These are phyloP conservation scores for Gymnothorax reevesii DNA, from an alignment of 2,797 vertebrate genomes.

Conservation along the genomic window DNA sequence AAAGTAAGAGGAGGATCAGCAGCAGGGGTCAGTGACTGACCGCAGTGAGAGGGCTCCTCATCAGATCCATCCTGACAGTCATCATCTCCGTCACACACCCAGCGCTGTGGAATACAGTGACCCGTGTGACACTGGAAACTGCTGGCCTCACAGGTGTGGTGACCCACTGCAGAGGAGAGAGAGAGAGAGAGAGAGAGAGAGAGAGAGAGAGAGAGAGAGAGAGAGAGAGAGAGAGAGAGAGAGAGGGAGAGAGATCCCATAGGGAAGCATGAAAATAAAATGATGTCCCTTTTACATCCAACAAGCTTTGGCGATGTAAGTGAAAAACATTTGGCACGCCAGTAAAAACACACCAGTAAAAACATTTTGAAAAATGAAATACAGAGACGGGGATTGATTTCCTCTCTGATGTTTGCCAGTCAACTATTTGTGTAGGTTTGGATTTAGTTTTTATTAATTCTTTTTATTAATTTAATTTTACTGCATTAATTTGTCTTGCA, in stretches of 20 bases:
- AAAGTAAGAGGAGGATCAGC: not conserved
- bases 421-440: too few species aligned
- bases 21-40: constrained; percentile 56
- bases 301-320: too few species aligned
- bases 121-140: constrained; percentile 95
- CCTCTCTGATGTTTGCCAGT: too few species aligned
- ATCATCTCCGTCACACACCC: constrained; percentile 91
- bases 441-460: too few species aligned
- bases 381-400: too few species aligned
- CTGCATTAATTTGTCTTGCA: too few species aligned
- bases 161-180: constrained; percentile 73
- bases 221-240: not conserved
- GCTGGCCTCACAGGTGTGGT: constrained; percentile 90
- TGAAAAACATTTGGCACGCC: too few species aligned
- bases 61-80: constrained; percentile 96
- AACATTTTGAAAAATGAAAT: too few species aligned
- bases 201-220: not conserved
- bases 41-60: constrained; percentile 81
- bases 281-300: too few species aligned
- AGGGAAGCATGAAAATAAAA: not conserved
- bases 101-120: constrained; percentile 95
- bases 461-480: too few species aligned
- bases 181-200: not conserved
- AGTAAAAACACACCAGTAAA: too few species aligned
- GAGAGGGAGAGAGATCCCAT: too few species aligned